A percentile compares a stretch with the other conserved stretches of the same genome.
These are phyloP conservation scores for Stomatorhinus ivindoensis DNA, from an alignment of 2,113 vertebrate genomes.

Conservation along the genomic window DNA sequence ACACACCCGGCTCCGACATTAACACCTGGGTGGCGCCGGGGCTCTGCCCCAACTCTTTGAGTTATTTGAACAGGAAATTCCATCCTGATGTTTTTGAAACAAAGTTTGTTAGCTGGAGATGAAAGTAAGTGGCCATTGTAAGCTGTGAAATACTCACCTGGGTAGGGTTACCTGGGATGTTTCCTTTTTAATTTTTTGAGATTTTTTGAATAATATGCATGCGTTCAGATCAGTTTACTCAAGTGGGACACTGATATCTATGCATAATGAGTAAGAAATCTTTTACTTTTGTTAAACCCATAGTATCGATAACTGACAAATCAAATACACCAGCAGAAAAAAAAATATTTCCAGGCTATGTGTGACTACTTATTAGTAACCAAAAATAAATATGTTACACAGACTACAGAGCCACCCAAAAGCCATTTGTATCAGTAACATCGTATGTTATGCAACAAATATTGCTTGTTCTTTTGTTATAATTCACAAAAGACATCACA, in stretches of 20 bases:
- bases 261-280: not conserved
- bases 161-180: constrained; percentile 20
- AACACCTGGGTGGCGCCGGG: constrained; percentile 30
- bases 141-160: constrained; percentile 15
- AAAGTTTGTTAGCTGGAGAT: constrained; percentile 36
- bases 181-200: not conserved
- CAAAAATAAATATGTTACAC: not conserved
- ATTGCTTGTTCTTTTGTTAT: constrained; percentile 7
- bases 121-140: constrained; percentile 29
- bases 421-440: not conserved
- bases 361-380: not conserved
- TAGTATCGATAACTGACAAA: not conserved
- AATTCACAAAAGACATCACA: not conserved
- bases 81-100: constrained; percentile 40
- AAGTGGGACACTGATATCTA: not conserved
- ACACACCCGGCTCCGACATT: not conserved
- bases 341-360: not conserved
- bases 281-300: not conserved
- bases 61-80: constrained; percentile 40
- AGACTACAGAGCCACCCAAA: not conserved
- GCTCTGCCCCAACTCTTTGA: constrained; percentile 35
- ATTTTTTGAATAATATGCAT: not conserved
- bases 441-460: not conserved
- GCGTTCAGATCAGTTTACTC: not conserved
- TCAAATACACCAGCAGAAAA: not conserved